A percentile compares a stretch with the other conserved stretches of the same genome.
Conservation (phyloP, 2,888 invertebrate genomes). For the Trichogramma dendrolimi region DNA sequence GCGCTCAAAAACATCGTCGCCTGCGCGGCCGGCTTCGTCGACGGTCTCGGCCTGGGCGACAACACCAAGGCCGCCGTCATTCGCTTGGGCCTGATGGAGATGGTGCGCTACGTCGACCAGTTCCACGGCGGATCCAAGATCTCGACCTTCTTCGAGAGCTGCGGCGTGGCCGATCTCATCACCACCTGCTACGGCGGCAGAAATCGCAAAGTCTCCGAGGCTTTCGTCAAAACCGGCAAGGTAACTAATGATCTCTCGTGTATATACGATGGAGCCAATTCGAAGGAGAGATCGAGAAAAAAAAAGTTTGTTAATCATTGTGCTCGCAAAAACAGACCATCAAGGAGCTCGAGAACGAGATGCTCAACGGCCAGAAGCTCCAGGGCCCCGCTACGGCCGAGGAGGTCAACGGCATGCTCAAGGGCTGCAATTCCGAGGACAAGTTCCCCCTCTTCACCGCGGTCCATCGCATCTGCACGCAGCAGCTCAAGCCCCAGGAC, state of each 20-base stretch:
- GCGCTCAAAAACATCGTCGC: slow-evolving; percentile 68
- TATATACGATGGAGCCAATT: slow-evolving; percentile 1
- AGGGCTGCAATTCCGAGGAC: slow-evolving; percentile 77
- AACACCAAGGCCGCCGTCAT: slow-evolving; percentile 71
- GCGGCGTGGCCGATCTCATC: slow-evolving; percentile 68
- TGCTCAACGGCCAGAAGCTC: slow-evolving; percentile 95
- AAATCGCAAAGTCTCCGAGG: slow-evolving; percentile 62
- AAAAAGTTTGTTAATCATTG: background rate
- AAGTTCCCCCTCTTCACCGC: slow-evolving; percentile 97
- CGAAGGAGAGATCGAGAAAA: background rate
- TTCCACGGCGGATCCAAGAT: slow-evolving; percentile 58
- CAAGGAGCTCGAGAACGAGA: slow-evolving; percentile 84
- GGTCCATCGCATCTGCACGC: slow-evolving; percentile 88
- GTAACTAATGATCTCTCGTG: slow-evolving; percentile 28
- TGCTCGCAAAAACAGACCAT: slow-evolving; percentile 58
- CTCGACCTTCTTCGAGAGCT: slow-evolving; percentile 66
- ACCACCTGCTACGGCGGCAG: slow-evolving; percentile 68
- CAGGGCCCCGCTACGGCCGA: slow-evolving; percentile 97
- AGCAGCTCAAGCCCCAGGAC: slow-evolving; percentile 72
- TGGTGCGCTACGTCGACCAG: slow-evolving; percentile 61
- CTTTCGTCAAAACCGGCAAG: slow-evolving; percentile 61
- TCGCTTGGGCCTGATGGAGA: slow-evolving; percentile 66
- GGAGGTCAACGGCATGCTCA: slow-evolving; percentile 92
- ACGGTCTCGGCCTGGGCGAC: slow-evolving; percentile 63
- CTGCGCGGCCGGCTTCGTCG: slow-evolving; percentile 65